These are phyloP conservation scores for Xestia ashworthii DNA, from an alignment of 2,888 invertebrate species.

Conservation along the genomic window DNA sequence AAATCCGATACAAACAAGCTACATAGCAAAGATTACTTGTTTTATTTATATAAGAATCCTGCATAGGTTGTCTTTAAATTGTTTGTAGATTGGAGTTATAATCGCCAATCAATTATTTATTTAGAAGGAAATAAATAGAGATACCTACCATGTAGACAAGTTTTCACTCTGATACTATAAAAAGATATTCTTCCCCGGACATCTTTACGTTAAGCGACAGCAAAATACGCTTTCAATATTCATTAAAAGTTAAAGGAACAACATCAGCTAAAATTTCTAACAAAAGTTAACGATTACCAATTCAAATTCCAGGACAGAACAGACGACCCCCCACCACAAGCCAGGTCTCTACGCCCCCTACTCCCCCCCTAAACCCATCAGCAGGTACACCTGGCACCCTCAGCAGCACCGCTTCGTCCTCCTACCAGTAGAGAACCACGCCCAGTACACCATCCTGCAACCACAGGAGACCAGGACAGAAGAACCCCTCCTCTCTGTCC, in stretches of 20 bases:
- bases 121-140: background rate
- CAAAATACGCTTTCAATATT: background rate
- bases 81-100: background rate
- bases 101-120: background rate
- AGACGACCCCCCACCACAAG: constrained; percentile 85
- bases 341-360: constrained; percentile 90
- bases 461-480: constrained; percentile 79
- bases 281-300: constrained; percentile 3
- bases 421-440: constrained; percentile 80
- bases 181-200: background rate
- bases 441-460: constrained; percentile 83
- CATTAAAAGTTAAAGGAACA: background rate
- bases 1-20: background rate
- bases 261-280: background rate
- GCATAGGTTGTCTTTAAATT: background rate
- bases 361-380: constrained; percentile 83
- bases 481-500: constrained; percentile 80
- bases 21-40: background rate
- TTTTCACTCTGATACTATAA: background rate
- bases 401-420: constrained; percentile 79
- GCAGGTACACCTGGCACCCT: constrained; percentile 73
- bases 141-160: background rate
- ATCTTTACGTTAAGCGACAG: background rate
- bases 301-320: constrained; percentile 76
- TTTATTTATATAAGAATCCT: background rate